Conservation (phyloP, 1,140 invertebrate genomes). For the Bombus pyrosoma region DNA sequence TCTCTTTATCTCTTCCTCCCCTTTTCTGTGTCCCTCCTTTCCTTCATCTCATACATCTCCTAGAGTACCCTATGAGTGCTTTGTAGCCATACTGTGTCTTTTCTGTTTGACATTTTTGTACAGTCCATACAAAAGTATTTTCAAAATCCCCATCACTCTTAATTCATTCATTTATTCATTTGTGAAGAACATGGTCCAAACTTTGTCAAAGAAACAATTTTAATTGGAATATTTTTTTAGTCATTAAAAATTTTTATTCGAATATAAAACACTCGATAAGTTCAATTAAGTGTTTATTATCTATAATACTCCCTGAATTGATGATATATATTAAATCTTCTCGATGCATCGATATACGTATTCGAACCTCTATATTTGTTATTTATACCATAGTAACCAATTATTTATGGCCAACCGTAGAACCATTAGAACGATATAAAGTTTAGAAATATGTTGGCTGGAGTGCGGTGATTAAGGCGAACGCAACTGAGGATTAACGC, state of each 20-base stretch:
- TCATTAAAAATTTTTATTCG: not conserved
- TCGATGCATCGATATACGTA: not conserved
- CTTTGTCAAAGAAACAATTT: not conserved
- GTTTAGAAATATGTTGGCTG: slow-evolving; percentile 34
- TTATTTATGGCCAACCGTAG: no score
- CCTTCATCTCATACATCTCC: not conserved
- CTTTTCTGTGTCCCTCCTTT: not conserved
- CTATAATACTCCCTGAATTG: slow-evolving; percentile 12
- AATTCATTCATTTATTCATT: not conserved
- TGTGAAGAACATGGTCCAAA: no score
- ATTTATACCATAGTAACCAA: no score
- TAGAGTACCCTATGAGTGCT: not conserved
- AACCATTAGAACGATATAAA: not conserved
- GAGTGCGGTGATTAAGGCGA: slow-evolving; percentile 63
- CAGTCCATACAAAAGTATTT: not conserved
- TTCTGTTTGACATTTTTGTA: not conserved
- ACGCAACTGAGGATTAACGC: slow-evolving; percentile 64
- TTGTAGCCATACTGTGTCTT: not conserved
- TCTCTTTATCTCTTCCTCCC: no score
- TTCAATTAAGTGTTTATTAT: not conserved
- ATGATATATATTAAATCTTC: no score
- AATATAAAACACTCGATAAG: not conserved
- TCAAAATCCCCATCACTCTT: not conserved
- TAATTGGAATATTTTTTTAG: not conserved
- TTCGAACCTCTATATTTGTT: no score